Evolutionary conservation across 2,113 vertebrate genomes (phyloP), one percentile per base, ranked within the genome.

Genomic region (Neogale vison): DNA sequence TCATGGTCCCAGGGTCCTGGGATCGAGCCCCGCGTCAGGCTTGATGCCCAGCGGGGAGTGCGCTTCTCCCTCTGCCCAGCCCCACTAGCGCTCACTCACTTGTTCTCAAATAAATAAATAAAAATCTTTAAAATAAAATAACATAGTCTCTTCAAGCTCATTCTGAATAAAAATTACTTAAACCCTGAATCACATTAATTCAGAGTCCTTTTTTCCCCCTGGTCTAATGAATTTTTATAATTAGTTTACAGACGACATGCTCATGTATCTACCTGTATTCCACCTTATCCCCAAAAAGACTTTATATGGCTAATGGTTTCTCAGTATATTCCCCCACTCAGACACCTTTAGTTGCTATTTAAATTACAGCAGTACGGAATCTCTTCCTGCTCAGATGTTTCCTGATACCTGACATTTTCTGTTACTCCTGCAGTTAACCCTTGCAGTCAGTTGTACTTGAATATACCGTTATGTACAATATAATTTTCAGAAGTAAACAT

Each of bases 181-280:
- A 93, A 81, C 65, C 71, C 45, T 81, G 36, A 88, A 88, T 23
- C 55, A 96, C 90, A 90, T 91, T 95, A 96, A 88, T 69, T 90
- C 26, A 67, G 92, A 81, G 29, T 76, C 71, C 50, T 72, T 57
- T 61, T 55, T 42, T 47, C 47, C 0, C 23, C 81, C 63, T 90
- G n/a, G 34, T 15, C 82, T 86, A 42, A 74, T 61, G 8, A 29
- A 95, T 29, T 92, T 39, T 18, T 80, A 23, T 83, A 36, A 83
- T 86, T 94, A 90, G 81, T 90, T 81, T 77, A 88, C 5, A 93
- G n/a, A n/a, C n/a, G 59, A 55, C 13, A 86, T 39, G 39, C 65
- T n/a, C 55, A 87, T 74, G 88, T 88, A 82, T 67, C 80, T 34
- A 69, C 34, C 80, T 36, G 61, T 34, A 87, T 47, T 63, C 34